phyloP scores from a whole-genome alignment of 2,888 invertebrate genomes.

The Silvanus unidentatus region DNA sequence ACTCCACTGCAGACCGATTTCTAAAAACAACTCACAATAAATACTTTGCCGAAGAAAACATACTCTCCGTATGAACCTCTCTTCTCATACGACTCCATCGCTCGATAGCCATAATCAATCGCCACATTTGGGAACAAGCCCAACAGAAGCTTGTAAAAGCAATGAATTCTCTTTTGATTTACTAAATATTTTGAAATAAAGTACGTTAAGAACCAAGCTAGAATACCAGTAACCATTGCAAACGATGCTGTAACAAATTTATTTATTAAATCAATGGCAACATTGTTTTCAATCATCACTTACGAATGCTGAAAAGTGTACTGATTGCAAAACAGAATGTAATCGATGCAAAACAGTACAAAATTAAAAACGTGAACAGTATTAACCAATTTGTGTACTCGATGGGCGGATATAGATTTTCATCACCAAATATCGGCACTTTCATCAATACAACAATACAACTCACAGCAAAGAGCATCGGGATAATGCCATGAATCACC shows the following conservation, averaged over 20 bases:
- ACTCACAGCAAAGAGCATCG: conserved; percentile 56
- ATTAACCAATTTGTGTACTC: conserved; percentile 61
- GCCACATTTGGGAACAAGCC: conserved; percentile 41
- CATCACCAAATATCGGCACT: conserved; percentile 43
- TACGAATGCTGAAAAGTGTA: conserved; percentile 54
- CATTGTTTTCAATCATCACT: background rate
- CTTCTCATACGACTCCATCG: conserved; percentile 38
- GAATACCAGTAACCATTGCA: conserved; percentile 37
- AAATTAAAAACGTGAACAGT: conserved; percentile 61
- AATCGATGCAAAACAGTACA: conserved; percentile 66
- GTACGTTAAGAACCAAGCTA: conserved; percentile 40
- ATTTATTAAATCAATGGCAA: conserved; percentile 5
- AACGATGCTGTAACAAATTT: conserved; percentile 32
- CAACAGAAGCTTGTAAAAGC: conserved; percentile 9
- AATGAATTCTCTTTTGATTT: conserved; percentile 23
- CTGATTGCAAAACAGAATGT: conserved; percentile 73
- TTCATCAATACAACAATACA: conserved; percentile 56
- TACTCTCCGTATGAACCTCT: too few species aligned
- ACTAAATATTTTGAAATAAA: conserved; percentile 32
- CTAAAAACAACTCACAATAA: too few species aligned
- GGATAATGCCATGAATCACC: conserved; percentile 72
- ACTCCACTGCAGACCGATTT: conserved; percentile 45
- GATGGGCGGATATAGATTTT: conserved; percentile 55
- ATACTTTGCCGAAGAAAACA: too few species aligned
- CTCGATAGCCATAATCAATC: conserved; percentile 36